Evolutionary conservation across 2,797 vertebrate genomes (phyloP).

Genomic region (Scyliorhinus canicula): DNA sequence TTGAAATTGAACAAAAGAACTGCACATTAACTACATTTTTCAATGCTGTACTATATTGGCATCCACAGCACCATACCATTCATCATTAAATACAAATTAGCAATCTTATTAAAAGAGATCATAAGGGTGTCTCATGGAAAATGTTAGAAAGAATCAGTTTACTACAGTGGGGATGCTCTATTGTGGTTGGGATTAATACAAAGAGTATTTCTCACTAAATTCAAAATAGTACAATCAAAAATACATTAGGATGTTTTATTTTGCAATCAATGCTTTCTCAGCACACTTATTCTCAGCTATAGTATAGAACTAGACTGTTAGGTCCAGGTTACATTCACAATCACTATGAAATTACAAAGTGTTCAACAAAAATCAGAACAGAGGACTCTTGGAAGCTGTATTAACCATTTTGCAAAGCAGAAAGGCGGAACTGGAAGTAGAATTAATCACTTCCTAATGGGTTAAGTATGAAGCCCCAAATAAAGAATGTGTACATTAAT

Average conservation of each 20-base stretch:
- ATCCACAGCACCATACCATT: neutral
- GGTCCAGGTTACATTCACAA: neutral
- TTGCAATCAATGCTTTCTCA: neutral
- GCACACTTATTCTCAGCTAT: neutral
- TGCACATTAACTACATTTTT: neutral
- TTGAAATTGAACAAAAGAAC: neutral
- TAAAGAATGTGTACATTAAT: neutral
- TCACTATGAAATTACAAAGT: neutral
- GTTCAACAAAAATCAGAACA: conserved; percentile 17
- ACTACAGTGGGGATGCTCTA: neutral
- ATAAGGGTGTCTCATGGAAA: neutral
- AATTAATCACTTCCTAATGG: conserved; percentile 24
- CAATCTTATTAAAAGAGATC: neutral
- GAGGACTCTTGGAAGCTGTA: neutral
- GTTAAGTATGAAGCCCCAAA: conserved; percentile 8
- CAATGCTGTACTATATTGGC: neutral
- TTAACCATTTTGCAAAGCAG: neutral
- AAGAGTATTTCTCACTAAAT: neutral
- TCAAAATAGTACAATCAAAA: neutral
- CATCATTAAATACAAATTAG: neutral
- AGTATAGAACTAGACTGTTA: neutral
- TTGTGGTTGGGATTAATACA: neutral
- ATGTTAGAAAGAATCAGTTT: neutral
- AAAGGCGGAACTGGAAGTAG: neutral
- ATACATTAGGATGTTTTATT: neutral